Percentiles rank a stretch among this genome's conserved stretches.
Conservation (phyloP, 1,140 invertebrate genomes). For the Cydia splendana region DNA sequence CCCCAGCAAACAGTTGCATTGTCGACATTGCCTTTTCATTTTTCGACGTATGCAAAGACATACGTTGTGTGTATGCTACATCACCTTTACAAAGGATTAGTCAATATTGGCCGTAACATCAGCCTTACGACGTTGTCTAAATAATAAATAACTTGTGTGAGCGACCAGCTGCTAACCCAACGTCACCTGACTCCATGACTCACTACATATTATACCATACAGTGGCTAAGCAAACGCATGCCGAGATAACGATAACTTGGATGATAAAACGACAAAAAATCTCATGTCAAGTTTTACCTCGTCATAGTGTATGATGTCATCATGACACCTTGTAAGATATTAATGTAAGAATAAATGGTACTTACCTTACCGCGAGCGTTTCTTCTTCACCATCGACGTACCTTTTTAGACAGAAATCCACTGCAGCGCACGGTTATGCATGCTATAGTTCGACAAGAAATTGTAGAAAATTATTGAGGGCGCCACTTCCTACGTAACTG, state of each 20-base stretch:
- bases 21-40: too few relatives aligned
- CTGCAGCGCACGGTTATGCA: neutral
- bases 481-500: too few relatives aligned
- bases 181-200: constrained; percentile 4
- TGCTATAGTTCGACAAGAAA: too few relatives aligned
- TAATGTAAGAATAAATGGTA: constrained; percentile 14
- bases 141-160: constrained; percentile 1
- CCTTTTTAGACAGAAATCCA: neutral
- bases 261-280: neutral
- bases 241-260: constrained; percentile 10
- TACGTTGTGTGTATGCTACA: too few relatives aligned
- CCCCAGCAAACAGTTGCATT: too few relatives aligned
- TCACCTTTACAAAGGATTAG: neutral
- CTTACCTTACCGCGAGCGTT: constrained; percentile 17
- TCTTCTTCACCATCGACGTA: neutral
- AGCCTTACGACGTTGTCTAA: neutral
- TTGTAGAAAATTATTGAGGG: too few relatives aligned
- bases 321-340: neutral
- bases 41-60: too few relatives aligned
- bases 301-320: neutral
- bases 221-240: neutral
- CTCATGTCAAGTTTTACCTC: neutral
- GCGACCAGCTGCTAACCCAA: neutral
- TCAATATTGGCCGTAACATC: neutral
- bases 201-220: neutral